Percentiles rank a stretch among this genome's conserved stretches.
phyloP scores from a whole-genome alignment of 2,113 vertebrate genomes.

The Epinephelus lanceolatus region DNA sequence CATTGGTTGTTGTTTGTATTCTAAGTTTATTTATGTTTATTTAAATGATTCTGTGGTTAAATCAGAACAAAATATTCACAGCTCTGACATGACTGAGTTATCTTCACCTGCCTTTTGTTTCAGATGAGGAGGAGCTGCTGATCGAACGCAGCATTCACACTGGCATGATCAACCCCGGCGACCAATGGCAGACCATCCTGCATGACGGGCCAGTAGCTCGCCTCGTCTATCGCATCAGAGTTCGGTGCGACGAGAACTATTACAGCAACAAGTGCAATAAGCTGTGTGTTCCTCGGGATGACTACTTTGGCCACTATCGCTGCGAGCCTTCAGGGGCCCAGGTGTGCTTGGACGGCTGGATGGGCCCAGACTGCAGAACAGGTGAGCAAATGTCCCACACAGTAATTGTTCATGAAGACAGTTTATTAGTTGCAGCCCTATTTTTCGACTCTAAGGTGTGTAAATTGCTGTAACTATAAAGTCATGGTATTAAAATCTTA shows the following conservation, averaged over 20 bases:
- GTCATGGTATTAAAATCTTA: neutral
- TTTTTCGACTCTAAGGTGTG: neutral
- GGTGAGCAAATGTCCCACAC: constrained; percentile 80
- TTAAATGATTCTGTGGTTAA: too few relatives aligned
- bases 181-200: constrained; percentile 89
- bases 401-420: neutral
- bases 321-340: constrained; percentile 93
- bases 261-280: constrained; percentile 95
- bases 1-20: too few relatives aligned
- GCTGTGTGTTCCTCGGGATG: constrained; percentile 92
- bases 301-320: constrained; percentile 95
- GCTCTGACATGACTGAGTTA: neutral
- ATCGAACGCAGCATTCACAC: constrained; percentile 91
- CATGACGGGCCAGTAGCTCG: constrained; percentile 90
- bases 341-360: constrained; percentile 97
- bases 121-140: constrained; percentile 86
- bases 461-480: neutral
- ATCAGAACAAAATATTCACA: neutral
- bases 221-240: constrained; percentile 90
- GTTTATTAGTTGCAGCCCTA: neutral
- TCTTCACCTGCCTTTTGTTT: constrained; percentile 5
- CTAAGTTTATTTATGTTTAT: too few relatives aligned
- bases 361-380: constrained; percentile 91
- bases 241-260: constrained; percentile 94
- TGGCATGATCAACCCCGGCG: constrained; percentile 94